Percentiles rank a stretch among this genome's conserved stretches.
Conservation (phyloP, 2,113 vertebrate genomes). For the Beaufortia kweichowensis region DNA sequence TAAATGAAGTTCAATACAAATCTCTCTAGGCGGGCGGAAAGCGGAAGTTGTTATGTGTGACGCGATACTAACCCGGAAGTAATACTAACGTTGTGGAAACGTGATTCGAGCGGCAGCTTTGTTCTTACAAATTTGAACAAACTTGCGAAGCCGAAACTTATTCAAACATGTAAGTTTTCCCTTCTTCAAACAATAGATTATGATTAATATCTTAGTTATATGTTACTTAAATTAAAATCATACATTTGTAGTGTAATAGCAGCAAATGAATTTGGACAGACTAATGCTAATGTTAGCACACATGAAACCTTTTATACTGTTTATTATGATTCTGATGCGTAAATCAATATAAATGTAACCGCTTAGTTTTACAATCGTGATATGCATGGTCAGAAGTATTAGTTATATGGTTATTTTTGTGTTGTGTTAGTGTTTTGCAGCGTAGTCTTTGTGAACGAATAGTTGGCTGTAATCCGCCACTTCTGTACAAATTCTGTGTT, state of each 20-base stretch:
- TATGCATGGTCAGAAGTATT: not conserved
- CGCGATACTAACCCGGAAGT: conserved; percentile 4
- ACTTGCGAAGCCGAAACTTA: not conserved
- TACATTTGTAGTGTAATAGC: not conserved
- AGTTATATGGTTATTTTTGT: not conserved
- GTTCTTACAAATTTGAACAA: not conserved
- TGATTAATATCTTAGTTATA: not conserved
- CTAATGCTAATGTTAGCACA: conserved; percentile 22
- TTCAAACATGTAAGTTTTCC: conserved; percentile 18
- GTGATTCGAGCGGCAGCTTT: not conserved
- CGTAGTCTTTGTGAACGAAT: no score
- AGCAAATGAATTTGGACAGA: not conserved
- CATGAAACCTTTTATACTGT: not conserved
- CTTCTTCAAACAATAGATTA: not conserved
- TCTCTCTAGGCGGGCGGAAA: not conserved
- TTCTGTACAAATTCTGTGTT: no score
- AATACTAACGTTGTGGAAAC: conserved; percentile 20
- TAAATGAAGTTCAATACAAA: no score
- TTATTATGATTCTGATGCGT: not conserved
- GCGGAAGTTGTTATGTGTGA: not conserved
- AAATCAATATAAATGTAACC: not conserved
- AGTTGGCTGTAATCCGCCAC: no score
- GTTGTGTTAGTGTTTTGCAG: no score
- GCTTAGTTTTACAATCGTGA: not conserved
- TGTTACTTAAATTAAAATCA: not conserved